phyloP scores from a whole-genome alignment of 2,797 vertebrate genomes.

The Chloroceryle amazona region DNA sequence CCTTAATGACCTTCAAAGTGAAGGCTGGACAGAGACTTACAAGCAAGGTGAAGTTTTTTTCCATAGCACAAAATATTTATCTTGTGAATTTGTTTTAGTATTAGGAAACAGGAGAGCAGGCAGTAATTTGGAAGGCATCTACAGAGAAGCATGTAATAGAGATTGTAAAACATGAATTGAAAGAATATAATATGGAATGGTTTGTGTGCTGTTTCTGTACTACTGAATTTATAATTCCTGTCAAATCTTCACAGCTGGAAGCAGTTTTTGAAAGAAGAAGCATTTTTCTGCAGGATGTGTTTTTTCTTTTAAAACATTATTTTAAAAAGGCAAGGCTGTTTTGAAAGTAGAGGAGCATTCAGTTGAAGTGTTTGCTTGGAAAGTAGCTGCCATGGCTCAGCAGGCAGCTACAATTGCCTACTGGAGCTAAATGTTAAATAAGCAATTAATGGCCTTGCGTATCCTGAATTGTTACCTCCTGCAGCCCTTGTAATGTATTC shows the following conservation, averaged over 20 bases:
- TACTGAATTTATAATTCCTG: background rate
- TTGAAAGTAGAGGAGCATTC: slow-evolving; percentile 35
- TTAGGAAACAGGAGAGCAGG: background rate
- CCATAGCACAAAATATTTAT: background rate
- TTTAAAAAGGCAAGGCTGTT: slow-evolving; percentile 11
- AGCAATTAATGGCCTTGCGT: slow-evolving; percentile 14
- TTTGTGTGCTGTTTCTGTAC: background rate
- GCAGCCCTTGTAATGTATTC: background rate
- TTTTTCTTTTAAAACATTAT: slow-evolving; percentile 29
- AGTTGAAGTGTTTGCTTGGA: slow-evolving; percentile 34
- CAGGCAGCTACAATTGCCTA: background rate
- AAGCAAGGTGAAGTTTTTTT: background rate
- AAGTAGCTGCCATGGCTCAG: slow-evolving; percentile 45
- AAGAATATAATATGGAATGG: background rate
- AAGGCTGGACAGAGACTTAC: background rate
- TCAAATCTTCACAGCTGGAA: background rate
- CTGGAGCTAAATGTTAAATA: slow-evolving; percentile 45
- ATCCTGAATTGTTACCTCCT: background rate
- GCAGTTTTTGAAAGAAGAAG: slow-evolving; percentile 56
- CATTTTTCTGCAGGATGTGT: background rate
- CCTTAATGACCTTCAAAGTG: background rate
- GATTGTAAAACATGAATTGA: background rate
- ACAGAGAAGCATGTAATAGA: background rate
- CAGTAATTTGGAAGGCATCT: background rate
- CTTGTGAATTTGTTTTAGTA: background rate